Percentiles rank a stretch among this genome's conserved stretches.
phyloP scores from a whole-genome alignment of 30 jellyfish, hydroid and myxozoan genomes.

The Aurelia sp. region DNA sequence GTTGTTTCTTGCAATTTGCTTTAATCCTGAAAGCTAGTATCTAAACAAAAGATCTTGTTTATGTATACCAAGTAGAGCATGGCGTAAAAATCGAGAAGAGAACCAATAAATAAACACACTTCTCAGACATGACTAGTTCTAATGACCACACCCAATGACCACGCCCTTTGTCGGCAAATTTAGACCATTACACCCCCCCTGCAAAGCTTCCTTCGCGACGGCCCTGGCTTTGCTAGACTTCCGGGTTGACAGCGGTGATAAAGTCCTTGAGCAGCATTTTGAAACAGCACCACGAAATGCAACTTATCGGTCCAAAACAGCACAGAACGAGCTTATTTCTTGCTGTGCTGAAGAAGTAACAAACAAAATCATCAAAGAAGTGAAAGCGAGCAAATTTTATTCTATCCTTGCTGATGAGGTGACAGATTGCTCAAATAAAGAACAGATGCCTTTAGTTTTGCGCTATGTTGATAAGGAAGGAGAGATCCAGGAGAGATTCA shows the following conservation, averaged over 20 bases:
- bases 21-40: too few species aligned
- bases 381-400: slow-evolving; percentile 21
- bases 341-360: slow-evolving; percentile 41
- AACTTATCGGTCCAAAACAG: slow-evolving; percentile 63
- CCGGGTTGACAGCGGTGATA: slow-evolving; percentile 28
- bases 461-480: slow-evolving; percentile 24
- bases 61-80: too few species aligned
- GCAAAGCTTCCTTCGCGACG: too few species aligned
- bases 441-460: slow-evolving; percentile 61
- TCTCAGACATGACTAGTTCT: too few species aligned
- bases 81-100: too few species aligned
- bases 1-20: too few species aligned
- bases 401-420: slow-evolving; percentile 71
- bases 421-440: slow-evolving; percentile 37
- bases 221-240: too few species aligned
- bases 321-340: slow-evolving; percentile 52
- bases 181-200: too few species aligned
- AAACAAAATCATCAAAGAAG: slow-evolving; percentile 12
- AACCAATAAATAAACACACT: too few species aligned
- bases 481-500: slow-evolving; percentile 17
- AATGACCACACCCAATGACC: too few species aligned
- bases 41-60: too few species aligned
- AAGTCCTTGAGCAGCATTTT: slow-evolving; percentile 10
- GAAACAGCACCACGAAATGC: slow-evolving; percentile 64
- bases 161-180: too few species aligned